Evolutionary conservation across 2,888 invertebrate genomes (phyloP), one percentile per base, ranked within the genome.

Genomic region (Phymatocera aterrima): DNA sequence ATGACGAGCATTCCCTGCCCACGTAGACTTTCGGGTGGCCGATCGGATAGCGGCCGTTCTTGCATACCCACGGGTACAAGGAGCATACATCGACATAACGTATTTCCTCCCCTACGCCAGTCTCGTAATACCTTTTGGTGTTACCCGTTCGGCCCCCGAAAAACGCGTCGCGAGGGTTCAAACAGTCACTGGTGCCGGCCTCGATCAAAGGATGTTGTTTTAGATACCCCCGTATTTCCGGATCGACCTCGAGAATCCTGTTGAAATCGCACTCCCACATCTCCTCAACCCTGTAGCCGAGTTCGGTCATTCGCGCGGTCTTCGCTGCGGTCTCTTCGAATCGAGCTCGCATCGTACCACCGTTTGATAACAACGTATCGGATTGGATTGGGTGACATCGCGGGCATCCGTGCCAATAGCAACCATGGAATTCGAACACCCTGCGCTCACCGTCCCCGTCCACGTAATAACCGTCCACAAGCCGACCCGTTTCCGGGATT

Each of bases 391-490:
- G 12, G 15, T 31, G 72, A 74, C 81, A 81, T 21, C 77, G 24
- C 0, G 34, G 78, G 48, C 79, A 81, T 12, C 81, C 80, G 65
- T 81, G 80, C 65, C 48, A 83, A 34, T 60, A 82, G 57, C 82
- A 82, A 1, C 81, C 79, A 24, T 81, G 79, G 77, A 80, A 82
- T 54, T 83, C 70, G 54, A 80, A 84, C 8, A 83, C 77, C 15
- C 77, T 57, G 2, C 40, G 46, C 21, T 1, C 6, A 1, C 77
- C 46, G 2, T 78, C 77, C 6, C 70, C 79, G 10, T 48, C 54
- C 8, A 3, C 54, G 51, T 79, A 77, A 61, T 78, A 81, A 6
- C 83, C 81, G 57, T 81, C 77, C 54, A 83, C 81, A 21, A 79
- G 77, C 0, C 79, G 28, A 0, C 74, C 72, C 4, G 43, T 43